Conservation (phyloP, 2,888 invertebrate species). For the Bembecia ichneumoniformis region DNA sequence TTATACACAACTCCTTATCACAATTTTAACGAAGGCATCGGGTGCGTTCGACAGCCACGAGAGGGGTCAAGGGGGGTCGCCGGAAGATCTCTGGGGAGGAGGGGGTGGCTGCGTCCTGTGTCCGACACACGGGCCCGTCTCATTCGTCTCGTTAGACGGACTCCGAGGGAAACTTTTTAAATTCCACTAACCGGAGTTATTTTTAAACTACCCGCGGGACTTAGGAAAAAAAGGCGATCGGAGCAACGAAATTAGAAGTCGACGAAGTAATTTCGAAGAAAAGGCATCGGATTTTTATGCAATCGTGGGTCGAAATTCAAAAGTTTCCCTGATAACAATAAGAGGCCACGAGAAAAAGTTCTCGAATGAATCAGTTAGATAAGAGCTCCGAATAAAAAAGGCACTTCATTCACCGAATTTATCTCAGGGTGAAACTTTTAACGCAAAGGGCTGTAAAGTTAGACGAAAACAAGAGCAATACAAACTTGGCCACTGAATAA, state of each 20-base stretch:
- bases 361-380: constrained; percentile 57
- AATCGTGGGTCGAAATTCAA: neutral
- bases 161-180: constrained; percentile 1
- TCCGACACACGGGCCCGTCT: constrained; percentile 33
- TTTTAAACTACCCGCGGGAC: neutral
- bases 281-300: neutral
- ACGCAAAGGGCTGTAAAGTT: constrained; percentile 6
- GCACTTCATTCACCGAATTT: constrained; percentile 34
- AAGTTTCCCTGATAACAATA: constrained; percentile 30
- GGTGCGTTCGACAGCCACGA: constrained; percentile 48
- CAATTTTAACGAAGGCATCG: constrained; percentile 56
- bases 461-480: constrained; percentile 49
- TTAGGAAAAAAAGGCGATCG: neutral
- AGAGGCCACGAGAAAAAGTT: constrained; percentile 34
- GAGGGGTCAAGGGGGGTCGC: constrained; percentile 19
- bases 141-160: constrained; percentile 1
- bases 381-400: constrained; percentile 38
- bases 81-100: constrained; percentile 20
- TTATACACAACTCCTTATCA: constrained; percentile 31
- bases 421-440: constrained; percentile 34
- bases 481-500: constrained; percentile 60
- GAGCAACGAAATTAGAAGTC: neutral
- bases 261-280: neutral
- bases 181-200: neutral
- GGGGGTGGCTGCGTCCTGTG: constrained; percentile 27